Base-by-base conservation (phyloP, 2,888 invertebrate species). In the Anodontia alba region DNA sequence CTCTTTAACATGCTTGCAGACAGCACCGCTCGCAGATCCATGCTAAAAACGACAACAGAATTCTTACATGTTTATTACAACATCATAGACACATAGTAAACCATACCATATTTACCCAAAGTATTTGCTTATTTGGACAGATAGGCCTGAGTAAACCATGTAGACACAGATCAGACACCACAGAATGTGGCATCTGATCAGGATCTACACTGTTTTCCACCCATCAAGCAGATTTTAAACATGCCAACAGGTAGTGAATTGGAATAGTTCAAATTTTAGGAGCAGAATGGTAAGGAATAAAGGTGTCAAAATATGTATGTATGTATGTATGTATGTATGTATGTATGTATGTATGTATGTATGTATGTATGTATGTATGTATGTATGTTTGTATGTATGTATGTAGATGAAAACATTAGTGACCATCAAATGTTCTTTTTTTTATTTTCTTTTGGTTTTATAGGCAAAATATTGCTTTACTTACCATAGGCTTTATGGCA, bases 1-100 rank as follows among this genome's bases (percentile, higher is more conserved):
- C 10, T 66, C 73, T 62, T 89, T 76, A 2, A 94, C 87, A 54
- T 92, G 91, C 62, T 92, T 92, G 76, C 91, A 92, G 0, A 94
- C 82, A 15, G 94, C 92, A 10, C 94, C 93, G 86, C 93, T 94
- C 7, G 93, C 93, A 26, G 93, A 92, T 0, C 94, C 94, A 78
- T 85, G 68, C 92, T 93, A 85, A 15, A 86, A 85, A 17, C n/a
- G n/a, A 42, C n/a, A n/a, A n/a, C n/a, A n/a, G n/a, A n/a, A n/a
- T n/a, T n/a, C n/a, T n/a, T n/a, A n/a, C n/a, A n/a, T n/a, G n/a
- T n/a, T n/a, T n/a, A n/a, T n/a, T n/a, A 43, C n/a, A n/a, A n/a
- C n/a, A n/a, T n/a, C n/a, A n/a, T 15, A 17, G 46, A 15, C 46
- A 46, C 12, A 46, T 46, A 17, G 46, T 26, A 51, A 26, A 26